Base-by-base conservation (phyloP, 2,888 invertebrate species). In the Nipponacmea schrenckii region DNA sequence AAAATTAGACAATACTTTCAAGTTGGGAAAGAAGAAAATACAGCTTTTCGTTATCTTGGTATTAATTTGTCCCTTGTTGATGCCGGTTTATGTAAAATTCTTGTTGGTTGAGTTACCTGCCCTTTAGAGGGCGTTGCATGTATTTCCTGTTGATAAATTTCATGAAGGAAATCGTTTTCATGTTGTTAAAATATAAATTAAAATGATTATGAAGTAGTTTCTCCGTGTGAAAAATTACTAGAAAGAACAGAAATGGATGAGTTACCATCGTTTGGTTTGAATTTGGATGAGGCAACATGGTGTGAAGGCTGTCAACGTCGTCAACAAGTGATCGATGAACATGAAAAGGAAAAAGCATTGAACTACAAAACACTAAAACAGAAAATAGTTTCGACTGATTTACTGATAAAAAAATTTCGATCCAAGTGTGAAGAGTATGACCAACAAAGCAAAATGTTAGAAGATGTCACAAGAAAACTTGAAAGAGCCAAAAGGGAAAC, bases 401-500 rank as follows among this genome's bases (percentile, higher is more conserved):
- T 24, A 24, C 56, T 56, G 24, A 56, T 56, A 8, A 56, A 56
- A 24, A 56, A 24, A 56, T 56, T 56, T 4, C 56, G 56, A 20
- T 56, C 56, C 12, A 56, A 56, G 24, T 56, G 56, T 17, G 56
- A 56, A 14, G 56, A 56, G 24, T 56, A 56, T 56, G 56, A 56
- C 20, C 56, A 56, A 24, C 56, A 56, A 24, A 56, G 56, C 20
- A 56, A 56, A 56, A 56, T 56, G 56, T 56, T 56, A 14, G 56
- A 56, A 20, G 56, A 56, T 56, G 56, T 56, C 20, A 56, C 56
- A 24, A 56, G 56, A 14, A 56, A 56, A 14, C 24, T 56, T 24
- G 56, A 56, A 20, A 56, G 56, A 56, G 24, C 20, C 24, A 56
- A 56, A 56, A 20, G 56, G 20, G 24, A 56, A 10, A 56, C 56